Evolutionary conservation across 2,797 vertebrate genomes (phyloP).

Genomic region (Trachurus trachurus): DNA sequence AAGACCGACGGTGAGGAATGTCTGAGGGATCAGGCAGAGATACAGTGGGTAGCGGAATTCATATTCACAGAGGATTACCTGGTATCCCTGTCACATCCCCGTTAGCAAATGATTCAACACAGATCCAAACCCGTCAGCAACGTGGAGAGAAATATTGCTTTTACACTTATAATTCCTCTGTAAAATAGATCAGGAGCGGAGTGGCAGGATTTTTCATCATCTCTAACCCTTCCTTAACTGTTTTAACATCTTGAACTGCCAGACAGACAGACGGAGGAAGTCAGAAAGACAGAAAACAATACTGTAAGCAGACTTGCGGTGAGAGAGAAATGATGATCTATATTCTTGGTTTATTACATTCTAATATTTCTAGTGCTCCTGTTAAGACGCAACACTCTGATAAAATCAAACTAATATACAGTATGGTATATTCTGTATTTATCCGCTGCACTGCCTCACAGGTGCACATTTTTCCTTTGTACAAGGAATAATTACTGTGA

Average conservation of each 20-base stretch:
- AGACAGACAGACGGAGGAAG: not conserved
- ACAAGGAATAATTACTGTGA: not conserved
- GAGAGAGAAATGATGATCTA: not conserved
- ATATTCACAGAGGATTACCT: constrained; percentile 68
- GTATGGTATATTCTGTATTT: not conserved
- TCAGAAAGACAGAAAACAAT: constrained; percentile 2
- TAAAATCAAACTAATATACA: not conserved
- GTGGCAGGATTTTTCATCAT: constrained; percentile 33
- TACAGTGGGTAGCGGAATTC: constrained; percentile 33
- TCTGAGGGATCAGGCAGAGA: constrained; percentile 20
- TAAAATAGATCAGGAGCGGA: constrained; percentile 40
- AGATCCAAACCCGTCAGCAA: constrained; percentile 61
- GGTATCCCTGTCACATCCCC: constrained; percentile 48
- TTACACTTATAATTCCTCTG: constrained; percentile 37
- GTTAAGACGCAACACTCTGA: not conserved
- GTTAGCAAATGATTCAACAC: constrained; percentile 53
- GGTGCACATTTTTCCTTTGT: not conserved
- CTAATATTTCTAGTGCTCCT: not conserved
- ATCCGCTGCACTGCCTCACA: not conserved
- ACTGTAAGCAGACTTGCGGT: not conserved
- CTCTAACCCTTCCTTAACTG: not conserved
- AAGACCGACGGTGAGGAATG: constrained; percentile 39
- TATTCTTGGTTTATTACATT: not conserved
- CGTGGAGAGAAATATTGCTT: constrained; percentile 41
- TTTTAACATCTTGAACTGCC: constrained; percentile 21